Conservation (phyloP, 35 echinoderm and acorn worm species). For the Apostichopus japonicus region DNA sequence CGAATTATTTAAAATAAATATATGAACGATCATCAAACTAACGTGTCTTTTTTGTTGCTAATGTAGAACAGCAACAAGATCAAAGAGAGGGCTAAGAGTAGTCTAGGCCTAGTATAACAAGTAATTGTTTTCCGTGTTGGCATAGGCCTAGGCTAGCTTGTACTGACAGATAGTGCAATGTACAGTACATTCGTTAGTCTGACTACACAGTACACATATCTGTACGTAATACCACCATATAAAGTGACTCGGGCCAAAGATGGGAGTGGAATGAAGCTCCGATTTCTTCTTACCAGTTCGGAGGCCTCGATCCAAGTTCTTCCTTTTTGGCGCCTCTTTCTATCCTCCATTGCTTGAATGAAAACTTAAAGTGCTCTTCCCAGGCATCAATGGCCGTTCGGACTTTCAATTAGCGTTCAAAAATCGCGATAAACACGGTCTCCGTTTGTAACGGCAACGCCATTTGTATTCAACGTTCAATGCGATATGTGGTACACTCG, state of each 20-base stretch:
- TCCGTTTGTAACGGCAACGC: neutral
- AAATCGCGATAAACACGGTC: slow-evolving; percentile 7
- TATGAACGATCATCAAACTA: no score
- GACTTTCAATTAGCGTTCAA: neutral
- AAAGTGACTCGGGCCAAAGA: slow-evolving; percentile 14
- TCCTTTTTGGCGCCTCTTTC: slow-evolving; percentile 80
- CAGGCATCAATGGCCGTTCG: slow-evolving; percentile 14
- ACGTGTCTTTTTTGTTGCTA: no score
- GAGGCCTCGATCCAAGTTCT: slow-evolving; percentile 88
- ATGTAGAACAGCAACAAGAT: neutral
- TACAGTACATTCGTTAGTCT: neutral
- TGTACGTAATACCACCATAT: neutral
- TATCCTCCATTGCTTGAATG: slow-evolving; percentile 75
- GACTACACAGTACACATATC: neutral
- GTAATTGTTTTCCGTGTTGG: slow-evolving; percentile 1
- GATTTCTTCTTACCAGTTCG: slow-evolving; percentile 72
- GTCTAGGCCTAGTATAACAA: neutral
- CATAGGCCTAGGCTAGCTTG: neutral
- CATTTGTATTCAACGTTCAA: neutral
- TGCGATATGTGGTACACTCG: neutral
- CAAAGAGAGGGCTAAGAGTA: neutral
- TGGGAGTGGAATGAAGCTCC: slow-evolving; percentile 45
- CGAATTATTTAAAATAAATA: no score
- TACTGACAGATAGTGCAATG: neutral
- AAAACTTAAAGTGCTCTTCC: neutral